Evolutionary conservation across 2,888 invertebrate species (phyloP), one percentile per base, ranked within the genome.

Genomic region (Lobophora halterata): DNA sequence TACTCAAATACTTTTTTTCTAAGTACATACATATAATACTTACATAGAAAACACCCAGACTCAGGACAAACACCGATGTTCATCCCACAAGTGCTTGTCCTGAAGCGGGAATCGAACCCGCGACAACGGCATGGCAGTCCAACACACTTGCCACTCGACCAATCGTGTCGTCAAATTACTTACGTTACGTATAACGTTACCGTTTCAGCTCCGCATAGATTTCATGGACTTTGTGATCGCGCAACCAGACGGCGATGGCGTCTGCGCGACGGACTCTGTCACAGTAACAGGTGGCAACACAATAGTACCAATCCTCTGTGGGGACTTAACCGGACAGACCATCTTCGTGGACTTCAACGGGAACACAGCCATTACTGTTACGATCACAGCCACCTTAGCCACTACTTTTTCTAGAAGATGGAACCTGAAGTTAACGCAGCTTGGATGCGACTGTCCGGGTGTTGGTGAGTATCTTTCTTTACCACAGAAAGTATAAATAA

Each of bases 291-390:
- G 94, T 0, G 92, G 92, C 0, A 91, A 92, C 36, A 91, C 92
- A 0, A 71, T 85, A 3, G 90, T 93, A 2, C 94, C 93, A 0
- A 70, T 82, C 1, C 89, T 96, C 41, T 96, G 96, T 65, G 96
- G 96, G 0, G 93, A 93, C 65, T 93, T 95, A 71, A 90, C 92
- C 1, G 95, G 94, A 0, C 93, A 95, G 68, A 93, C 93, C 56
- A 88, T 95, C 12, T 95, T 93, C 59, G 89, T 94, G 1, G 92
- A 93, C 65, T 95, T 95, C 60, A 91, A 92, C 57, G 91, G 90
- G 0, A 89, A 90, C 10, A 82, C 83, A 9, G 90, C 93, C 0
- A 93, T 95, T 19, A 91, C 89, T 2, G 89, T 95, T 25, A 88
- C 91, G 0, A 79, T 95, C 7, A 89, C 91, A 5, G 92, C 93